Evolutionary conservation across 2,888 invertebrate genomes (phyloP), one percentile per base, ranked within the genome.

Genomic region (Pollenia labialis): DNA sequence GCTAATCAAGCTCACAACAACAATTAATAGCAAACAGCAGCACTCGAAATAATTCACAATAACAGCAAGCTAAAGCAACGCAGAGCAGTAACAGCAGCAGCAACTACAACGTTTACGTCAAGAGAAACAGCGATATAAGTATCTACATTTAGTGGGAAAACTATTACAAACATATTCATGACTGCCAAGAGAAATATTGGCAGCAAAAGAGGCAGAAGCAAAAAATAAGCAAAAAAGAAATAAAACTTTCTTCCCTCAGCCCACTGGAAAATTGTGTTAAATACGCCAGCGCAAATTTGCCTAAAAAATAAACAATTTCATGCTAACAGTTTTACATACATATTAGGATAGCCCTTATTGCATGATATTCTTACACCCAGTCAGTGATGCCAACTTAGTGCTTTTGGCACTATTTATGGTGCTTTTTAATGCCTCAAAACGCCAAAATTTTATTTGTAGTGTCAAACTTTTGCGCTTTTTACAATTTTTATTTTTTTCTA

Each of bases 241-340:
- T n/a, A 72, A 83, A 84, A 84, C 60, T 79, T 77, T 82, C 77
- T 74, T 79, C 62, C 68, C 69, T 71, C 79, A 69, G 50, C 82
- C 85, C 79, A 86, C 82, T 79, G 81, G 46, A 69, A 68, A 56
- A 81, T 75, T 64, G 42, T 50, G n/a, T 14, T 42, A 64, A 64
- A 83, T 66, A 72, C 83, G 86, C 86, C 83, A 83, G 86, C 83
- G 86, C 86, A 76, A 81, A 83, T 48, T 66, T 69, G 54, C 40
- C 12, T 50, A 48, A 12, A 66, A 7, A 44, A 12, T 11, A 18
- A 71, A 66, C 16, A 72, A 10, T 58, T 14, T 23, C 52, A 58
- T 23, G 68, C 68, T 54, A 48, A n/a, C 11, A 48, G 16, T 4
- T 10, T 46, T 32, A 32, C 32, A 32, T 23, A 18, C n/a, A 2